Conservation (phyloP, 2,888 invertebrate species). For the Ectobius pallidus region DNA sequence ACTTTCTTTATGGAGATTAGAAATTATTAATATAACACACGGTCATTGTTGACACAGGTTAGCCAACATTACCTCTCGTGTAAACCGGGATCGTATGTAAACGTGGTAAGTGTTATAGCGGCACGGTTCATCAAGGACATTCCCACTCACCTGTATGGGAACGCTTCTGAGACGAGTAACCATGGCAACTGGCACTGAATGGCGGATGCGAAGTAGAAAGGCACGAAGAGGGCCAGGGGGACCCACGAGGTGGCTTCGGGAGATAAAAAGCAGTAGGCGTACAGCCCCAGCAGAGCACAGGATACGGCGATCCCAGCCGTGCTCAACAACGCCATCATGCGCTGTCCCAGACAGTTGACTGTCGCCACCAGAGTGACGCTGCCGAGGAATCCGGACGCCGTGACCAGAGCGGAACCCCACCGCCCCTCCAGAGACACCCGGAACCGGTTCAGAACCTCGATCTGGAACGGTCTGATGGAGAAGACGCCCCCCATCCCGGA, state of each 20-base stretch:
- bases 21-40: too few relatives aligned
- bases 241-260: neutral
- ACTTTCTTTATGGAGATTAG: too few relatives aligned
- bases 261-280: neutral
- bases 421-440: neutral
- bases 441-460: neutral
- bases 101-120: too few relatives aligned
- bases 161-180: neutral
- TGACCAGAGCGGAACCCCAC: neutral
- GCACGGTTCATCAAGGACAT: too few relatives aligned
- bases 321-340: neutral
- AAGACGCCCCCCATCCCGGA: neutral
- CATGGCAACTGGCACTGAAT: neutral
- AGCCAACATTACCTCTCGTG: too few relatives aligned
- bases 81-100: too few relatives aligned
- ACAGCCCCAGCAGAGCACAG: neutral
- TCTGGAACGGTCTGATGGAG: conserved; percentile 3
- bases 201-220: neutral
- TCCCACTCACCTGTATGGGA: too few relatives aligned
- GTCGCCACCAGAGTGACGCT: neutral
- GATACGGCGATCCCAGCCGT: neutral
- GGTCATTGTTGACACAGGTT: too few relatives aligned
- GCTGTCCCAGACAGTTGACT: neutral
- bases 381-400: neutral
- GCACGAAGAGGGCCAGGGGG: neutral